These are phyloP conservation scores for Acridotheres tristis DNA, from an alignment of 2,797 vertebrate species.

Conservation along the genomic window DNA sequence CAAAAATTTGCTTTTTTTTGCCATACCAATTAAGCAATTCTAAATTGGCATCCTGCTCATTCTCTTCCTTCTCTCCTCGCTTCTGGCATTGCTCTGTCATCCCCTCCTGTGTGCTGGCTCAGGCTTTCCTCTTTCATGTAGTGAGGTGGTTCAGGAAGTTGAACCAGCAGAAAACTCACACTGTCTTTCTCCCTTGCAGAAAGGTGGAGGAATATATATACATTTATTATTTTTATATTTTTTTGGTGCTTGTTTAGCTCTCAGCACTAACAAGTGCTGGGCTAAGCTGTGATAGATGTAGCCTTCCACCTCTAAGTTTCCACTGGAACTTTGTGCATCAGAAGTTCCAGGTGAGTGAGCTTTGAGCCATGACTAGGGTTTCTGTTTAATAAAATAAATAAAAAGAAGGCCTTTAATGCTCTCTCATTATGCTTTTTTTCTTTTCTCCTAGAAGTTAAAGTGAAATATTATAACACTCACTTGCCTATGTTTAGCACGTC, in stretches of 20 bases:
- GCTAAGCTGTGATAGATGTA: background rate
- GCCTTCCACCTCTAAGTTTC: background rate
- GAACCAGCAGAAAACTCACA: background rate
- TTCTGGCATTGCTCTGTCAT: background rate
- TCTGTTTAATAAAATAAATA: background rate
- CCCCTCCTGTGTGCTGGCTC: background rate
- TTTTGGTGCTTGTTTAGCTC: background rate
- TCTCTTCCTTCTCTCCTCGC: background rate
- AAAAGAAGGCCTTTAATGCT: background rate
- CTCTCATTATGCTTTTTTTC: background rate
- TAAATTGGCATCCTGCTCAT: background rate
- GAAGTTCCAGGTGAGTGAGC: background rate
- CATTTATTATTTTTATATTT: background rate
- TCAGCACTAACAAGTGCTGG: background rate
- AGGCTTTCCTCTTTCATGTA: background rate
- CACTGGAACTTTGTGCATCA: background rate
- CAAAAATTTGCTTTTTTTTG: background rate
- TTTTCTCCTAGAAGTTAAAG: background rate
- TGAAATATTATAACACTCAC: background rate
- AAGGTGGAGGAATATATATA: background rate
- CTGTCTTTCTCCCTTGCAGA: background rate
- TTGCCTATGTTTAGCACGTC: slow-evolving; percentile 50
- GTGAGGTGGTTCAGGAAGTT: background rate
- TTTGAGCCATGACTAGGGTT: background rate
- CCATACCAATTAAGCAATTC: background rate